Evolutionary conservation across 1,140 invertebrate genomes (phyloP), one percentile per base, ranked within the genome.

Genomic region (Antheraea mylitta): DNA sequence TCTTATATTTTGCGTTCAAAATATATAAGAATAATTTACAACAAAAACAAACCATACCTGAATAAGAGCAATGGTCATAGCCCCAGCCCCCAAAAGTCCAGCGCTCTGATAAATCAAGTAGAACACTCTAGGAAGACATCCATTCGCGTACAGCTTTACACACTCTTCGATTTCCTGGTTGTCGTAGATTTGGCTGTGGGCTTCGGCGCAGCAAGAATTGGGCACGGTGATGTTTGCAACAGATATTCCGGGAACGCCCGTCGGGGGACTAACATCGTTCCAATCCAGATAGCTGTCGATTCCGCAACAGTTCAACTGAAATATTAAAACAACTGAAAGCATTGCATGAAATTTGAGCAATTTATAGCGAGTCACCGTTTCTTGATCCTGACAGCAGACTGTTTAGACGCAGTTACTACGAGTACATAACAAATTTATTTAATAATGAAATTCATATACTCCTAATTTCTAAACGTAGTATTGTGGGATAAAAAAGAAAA

Each of bases 51-150:
- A n/a, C n/a, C 68, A 19, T 67, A 96, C 96, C 93, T 96, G 96
- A 79, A 97, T 95, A 79, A 97, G 94, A 45, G 96, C 95, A 73
- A 98, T 96, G 13, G 96, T 96, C 72, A 97, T 93, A 30, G 96
- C 96, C 10, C 96, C 96, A 19, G 96, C 96, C n/a, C 95, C 96
- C 61, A 97, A 92, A 59, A 97, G 92, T 37, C 96, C 92, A 36
- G 95, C 95, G 80, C 96, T 96, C 74, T 95, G 94, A 64, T 94
- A 93, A n/a, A 97, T 92, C 71, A 96, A 92, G 61, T 94, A 93
- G 58, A 94, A 92, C 60, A 97, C 93, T 67, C 94, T 92, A 30
- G 92, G 89, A 42, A 95, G 93, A 77, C 97, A 97, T 5, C 96
- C 96, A 59, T 92, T 90, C 18, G 87, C 79, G 76, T 94, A 95